phyloP scores from a whole-genome alignment of 1,140 invertebrate genomes.

The Ephestia elutella region DNA sequence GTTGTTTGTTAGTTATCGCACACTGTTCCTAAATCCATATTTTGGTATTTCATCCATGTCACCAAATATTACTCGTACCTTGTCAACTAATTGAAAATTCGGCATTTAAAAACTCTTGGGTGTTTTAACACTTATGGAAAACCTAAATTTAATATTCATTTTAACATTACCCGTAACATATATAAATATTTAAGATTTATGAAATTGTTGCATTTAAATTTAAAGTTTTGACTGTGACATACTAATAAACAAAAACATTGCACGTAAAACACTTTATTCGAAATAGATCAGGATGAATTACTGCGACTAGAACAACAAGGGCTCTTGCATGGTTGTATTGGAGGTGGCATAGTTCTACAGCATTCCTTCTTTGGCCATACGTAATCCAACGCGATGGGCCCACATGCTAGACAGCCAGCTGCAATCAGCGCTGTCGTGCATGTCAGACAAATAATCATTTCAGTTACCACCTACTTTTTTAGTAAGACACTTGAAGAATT shows the following conservation, averaged over 20 bases:
- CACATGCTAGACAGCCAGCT: conserved; percentile 41
- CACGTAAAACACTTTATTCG: neutral
- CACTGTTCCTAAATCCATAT: no score
- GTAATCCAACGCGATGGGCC: conserved; percentile 34
- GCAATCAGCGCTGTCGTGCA: conserved; percentile 40
- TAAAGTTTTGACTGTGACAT: no score
- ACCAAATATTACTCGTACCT: no score
- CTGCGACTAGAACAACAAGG: conserved; percentile 35
- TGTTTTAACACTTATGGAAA: no score
- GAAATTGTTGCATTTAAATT: no score
- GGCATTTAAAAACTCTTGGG: no score
- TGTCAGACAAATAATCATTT: conserved; percentile 49
- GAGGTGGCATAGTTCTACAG: conserved; percentile 14
- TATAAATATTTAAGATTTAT: no score
- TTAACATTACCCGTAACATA: no score
- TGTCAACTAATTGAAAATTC: no score
- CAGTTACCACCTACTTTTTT: conserved; percentile 37
- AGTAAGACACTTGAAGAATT: conserved; percentile 47
- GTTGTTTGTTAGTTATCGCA: no score
- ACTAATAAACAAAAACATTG: neutral
- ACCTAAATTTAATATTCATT: no score
- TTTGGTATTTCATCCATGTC: no score
- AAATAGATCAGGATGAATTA: neutral
- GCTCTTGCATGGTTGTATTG: conserved; percentile 29
- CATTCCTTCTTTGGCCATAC: conserved; percentile 25